A percentile compares a stretch with the other conserved stretches of the same genome.
Conservation (phyloP, 2,888 invertebrate genomes). For the Hymenopus coronatus region DNA sequence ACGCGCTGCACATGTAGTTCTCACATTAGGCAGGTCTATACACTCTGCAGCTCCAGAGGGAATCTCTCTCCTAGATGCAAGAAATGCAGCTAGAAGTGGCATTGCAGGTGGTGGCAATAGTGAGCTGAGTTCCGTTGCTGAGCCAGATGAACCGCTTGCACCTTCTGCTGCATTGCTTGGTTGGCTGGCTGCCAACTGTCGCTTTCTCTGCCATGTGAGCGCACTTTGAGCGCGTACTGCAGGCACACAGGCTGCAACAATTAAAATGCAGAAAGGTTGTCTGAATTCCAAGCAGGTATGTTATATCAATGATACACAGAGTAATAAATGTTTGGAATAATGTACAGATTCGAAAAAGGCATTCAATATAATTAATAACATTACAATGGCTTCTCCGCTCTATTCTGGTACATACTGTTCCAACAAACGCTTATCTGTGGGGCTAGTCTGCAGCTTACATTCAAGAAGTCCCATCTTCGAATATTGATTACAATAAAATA, state of each 20-base stretch:
- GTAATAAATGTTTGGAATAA: too few species aligned
- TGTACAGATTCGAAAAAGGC: too few species aligned
- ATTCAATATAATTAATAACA: too few species aligned
- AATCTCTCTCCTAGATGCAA: conserved; percentile 57
- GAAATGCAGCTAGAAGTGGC: conserved; percentile 60
- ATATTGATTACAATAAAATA: too few species aligned
- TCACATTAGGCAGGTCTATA: background rate
- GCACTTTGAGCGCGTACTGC: background rate
- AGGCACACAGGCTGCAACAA: background rate
- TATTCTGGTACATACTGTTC: too few species aligned
- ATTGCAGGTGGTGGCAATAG: conserved; percentile 60
- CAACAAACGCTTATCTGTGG: too few species aligned
- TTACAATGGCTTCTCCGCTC: too few species aligned
- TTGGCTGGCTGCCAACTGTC: background rate
- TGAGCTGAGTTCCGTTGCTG: conserved; percentile 64
- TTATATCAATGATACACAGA: too few species aligned
- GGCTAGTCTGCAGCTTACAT: too few species aligned
- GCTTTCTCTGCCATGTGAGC: conserved; percentile 3
- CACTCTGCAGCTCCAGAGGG: background rate
- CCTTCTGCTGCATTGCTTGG: background rate
- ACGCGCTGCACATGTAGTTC: conserved; percentile 36
- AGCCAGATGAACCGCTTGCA: conserved; percentile 50
- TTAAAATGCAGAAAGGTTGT: too few species aligned
- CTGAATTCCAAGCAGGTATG: too few species aligned
- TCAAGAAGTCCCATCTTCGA: too few species aligned